Evolutionary conservation across 1,140 invertebrate species (phyloP), one percentile per base, ranked within the genome.

Genomic region (Amphibalanus amphitrite): DNA sequence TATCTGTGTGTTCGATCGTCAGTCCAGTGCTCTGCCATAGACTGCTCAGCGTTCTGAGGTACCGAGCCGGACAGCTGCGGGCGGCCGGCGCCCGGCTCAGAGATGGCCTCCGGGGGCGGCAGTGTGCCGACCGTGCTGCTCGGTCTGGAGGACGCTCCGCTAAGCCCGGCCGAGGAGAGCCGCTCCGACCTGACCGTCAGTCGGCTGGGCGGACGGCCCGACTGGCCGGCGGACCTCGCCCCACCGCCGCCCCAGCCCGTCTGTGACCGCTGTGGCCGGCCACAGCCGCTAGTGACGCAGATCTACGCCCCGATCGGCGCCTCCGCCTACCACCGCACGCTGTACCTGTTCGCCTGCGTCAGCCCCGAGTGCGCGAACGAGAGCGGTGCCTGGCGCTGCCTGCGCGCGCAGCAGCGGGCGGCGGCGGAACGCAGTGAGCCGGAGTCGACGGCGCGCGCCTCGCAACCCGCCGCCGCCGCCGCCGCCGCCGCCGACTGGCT

Each of bases 331-430:
- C 90, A 92, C 80, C 84, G 91, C 70, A 92, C 88, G n/a, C 79
- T 93, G 0, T 92, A 92, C 79, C 81, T 93, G 70, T 92, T 91
- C 79, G 87, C 86, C 1, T 93, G 91, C 78, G 84, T 92, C 28
- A 92, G 89, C 81, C 87, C 90, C 15, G 86, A 86, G 73, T 93
- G 91, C 79, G 92, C 90, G 86, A 89, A 87, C 77, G 85, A 86
- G 75, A 84, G 82, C 74, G 84, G 87, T 75, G 83, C 47, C 10
- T 59, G 47, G 47, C 20, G 47, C 47, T 59, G 47, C 17, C 13
- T 59, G 47, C 47, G 47, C 47, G 47, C 47, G 47, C 47, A 59
- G 47, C 47, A 59, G 47, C 81, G 38, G 76, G 47, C 47, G 6
- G 20, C 47, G 13, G 6, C 13, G 1, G 13, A 23, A 13, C 6